Percentiles rank a stretch among this genome's conserved stretches.
Evolutionary conservation across 2,797 vertebrate genomes (phyloP).

Genomic region (Nyctalus aviator): DNA sequence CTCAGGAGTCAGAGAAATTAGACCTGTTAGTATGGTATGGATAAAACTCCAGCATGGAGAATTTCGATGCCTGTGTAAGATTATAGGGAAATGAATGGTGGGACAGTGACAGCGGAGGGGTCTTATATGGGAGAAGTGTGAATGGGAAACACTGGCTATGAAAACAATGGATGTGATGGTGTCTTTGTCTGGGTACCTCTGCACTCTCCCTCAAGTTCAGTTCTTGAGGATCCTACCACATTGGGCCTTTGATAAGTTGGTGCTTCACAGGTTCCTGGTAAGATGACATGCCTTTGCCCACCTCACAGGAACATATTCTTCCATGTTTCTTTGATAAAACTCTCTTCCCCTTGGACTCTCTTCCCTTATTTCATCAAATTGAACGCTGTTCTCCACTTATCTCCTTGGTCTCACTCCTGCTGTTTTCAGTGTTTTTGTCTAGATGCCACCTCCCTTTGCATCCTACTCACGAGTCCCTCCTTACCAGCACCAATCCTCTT

Average conservation of each 20-base stretch:
- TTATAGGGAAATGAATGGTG: not conserved
- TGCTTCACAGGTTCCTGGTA: not conserved
- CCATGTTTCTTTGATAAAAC: not conserved
- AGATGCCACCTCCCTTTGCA: not conserved
- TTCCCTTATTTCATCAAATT: not conserved
- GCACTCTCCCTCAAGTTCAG: no score
- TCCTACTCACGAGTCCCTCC: not conserved
- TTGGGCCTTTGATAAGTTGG: not conserved
- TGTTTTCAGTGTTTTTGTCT: not conserved
- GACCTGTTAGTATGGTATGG: no score
- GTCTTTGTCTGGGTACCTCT: not conserved
- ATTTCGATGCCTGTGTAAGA: not conserved
- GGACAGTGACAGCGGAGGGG: not conserved
- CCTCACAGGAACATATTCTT: not conserved
- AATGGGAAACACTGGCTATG: not conserved
- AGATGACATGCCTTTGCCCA: not conserved
- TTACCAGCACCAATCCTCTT: not conserved
- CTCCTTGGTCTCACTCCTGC: not conserved
- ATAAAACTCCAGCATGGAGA: not conserved
- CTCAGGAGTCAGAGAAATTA: not conserved
- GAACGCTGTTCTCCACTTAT: not conserved
- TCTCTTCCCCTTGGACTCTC: no score
- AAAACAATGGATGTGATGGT: not conserved
- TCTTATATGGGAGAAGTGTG: not conserved
- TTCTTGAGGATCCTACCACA: not conserved